Conservation (phyloP, 2,797 vertebrate species). For the Schizopygopsis pylzovi region DNA sequence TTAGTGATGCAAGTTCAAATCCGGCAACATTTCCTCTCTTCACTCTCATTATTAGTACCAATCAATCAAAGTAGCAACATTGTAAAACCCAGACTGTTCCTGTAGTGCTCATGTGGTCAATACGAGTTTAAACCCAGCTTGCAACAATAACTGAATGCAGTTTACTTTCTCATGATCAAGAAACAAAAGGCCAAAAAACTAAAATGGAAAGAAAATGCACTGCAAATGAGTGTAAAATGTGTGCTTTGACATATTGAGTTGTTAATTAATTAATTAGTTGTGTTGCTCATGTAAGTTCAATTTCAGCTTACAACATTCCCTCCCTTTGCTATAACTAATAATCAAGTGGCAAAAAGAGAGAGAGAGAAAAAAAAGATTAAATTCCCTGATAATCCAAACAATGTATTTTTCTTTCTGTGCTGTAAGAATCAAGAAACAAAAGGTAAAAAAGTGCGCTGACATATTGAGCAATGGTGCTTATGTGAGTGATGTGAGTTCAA, state of each 20-base stretch:
- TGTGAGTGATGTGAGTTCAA: neutral
- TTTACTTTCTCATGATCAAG: no score
- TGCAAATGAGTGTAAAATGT: neutral
- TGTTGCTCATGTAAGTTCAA: no score
- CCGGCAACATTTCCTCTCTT: neutral
- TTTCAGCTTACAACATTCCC: no score
- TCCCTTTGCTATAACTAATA: no score
- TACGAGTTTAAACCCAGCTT: neutral
- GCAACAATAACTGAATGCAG: neutral
- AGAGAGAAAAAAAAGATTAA: fast-evolving
- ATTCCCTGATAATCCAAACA: no score
- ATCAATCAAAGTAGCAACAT: no score
- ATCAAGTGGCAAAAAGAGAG: no score
- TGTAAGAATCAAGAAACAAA: neutral
- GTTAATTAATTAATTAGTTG: no score
- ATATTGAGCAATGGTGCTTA: neutral
- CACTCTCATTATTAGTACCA: neutral
- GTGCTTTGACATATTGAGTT: neutral
- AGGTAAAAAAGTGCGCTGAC: neutral
- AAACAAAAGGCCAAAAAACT: no score
- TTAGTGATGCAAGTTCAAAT: neutral
- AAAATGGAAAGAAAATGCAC: no score
- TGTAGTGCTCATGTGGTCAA: neutral
- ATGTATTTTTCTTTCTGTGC: no score
- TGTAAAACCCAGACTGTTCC: no score